phyloP scores from a whole-genome alignment of 2,113 vertebrate species.

The Nycticorax nycticorax region DNA sequence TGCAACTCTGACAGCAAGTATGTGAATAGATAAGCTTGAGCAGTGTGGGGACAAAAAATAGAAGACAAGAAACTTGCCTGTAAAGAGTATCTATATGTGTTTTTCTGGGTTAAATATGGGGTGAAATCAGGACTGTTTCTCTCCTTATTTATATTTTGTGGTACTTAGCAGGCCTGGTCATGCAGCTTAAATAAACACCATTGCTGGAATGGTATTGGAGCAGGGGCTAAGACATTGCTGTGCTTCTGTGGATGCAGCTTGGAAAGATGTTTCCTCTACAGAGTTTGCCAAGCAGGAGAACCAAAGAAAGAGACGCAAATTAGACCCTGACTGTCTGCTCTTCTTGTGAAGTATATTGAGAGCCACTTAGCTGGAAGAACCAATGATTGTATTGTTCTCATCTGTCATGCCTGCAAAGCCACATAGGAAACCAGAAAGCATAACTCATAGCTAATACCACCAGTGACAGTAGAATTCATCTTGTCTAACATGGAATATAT shows the following conservation, averaged over 20 bases:
- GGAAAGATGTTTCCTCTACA: background rate
- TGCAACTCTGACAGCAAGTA: background rate
- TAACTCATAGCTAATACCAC: background rate
- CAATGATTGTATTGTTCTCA: background rate
- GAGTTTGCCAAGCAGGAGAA: background rate
- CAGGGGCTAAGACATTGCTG: background rate
- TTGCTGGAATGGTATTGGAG: background rate
- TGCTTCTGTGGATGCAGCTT: background rate
- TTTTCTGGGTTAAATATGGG: background rate
- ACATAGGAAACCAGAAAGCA: background rate
- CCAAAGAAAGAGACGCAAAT: background rate
- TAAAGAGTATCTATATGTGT: background rate
- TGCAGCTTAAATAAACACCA: background rate
- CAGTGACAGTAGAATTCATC: background rate
- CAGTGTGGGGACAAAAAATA: background rate
- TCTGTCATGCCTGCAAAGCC: background rate
- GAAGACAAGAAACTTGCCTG: too few relatives aligned
- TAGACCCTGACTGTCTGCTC: background rate
- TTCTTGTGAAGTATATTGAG: background rate
- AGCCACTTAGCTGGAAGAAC: background rate
- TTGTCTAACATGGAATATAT: background rate
- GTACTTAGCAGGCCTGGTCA: background rate
- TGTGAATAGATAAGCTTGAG: background rate
- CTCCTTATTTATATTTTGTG: background rate
- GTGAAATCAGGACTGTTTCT: background rate